Base-by-base conservation (phyloP, 1,140 invertebrate species). In the Drosophila funebris region DNA sequence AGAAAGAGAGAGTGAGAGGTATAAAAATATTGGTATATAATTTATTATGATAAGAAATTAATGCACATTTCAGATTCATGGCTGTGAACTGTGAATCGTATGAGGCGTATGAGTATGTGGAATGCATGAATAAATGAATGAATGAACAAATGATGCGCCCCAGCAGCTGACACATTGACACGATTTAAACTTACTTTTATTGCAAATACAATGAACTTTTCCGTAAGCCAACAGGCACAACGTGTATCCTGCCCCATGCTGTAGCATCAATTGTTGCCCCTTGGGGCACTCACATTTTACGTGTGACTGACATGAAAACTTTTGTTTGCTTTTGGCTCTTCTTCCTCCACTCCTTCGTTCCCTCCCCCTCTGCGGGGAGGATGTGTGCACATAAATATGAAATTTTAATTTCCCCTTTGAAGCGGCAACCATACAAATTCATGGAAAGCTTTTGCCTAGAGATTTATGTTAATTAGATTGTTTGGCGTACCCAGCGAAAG, bases 341-440 rank as follows among this genome's bases (percentile, higher is more conserved):
- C 43, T 13, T 53, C 46, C 13, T 27, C 52, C 29, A 8, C 29
- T 5, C 29, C 29, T n/a, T n/a, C n/a, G n/a, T 1, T 3, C 1
- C 31, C 7, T 33, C 8, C 29, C 29, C 29, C 9, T 33, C 50
- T 9, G 33, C 6, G 18, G 50, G 27, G 11, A 20, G 50, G 16
- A 36, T 52, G 29, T 33, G 24, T 33, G 14, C 29, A 13, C 31
- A 48, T 3, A 48, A 31, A 44, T 52, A 72, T 66, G 63, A 60
- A 72, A 27, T 72, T 67, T 53, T 36, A 72, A 72, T 72, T 58
- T 67, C 53, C 62, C 11, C 11, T 61, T 41, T 31, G 64, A 50
- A 22, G 16, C 31, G 16, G 27, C 52, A 29, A 2, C 52, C 29
- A 37, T 4, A 16, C 20, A 46, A 16, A 48, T 37, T 41, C 18